phyloP scores from a whole-genome alignment of 2,113 vertebrate genomes.

The Xiphophorus couchianus region DNA sequence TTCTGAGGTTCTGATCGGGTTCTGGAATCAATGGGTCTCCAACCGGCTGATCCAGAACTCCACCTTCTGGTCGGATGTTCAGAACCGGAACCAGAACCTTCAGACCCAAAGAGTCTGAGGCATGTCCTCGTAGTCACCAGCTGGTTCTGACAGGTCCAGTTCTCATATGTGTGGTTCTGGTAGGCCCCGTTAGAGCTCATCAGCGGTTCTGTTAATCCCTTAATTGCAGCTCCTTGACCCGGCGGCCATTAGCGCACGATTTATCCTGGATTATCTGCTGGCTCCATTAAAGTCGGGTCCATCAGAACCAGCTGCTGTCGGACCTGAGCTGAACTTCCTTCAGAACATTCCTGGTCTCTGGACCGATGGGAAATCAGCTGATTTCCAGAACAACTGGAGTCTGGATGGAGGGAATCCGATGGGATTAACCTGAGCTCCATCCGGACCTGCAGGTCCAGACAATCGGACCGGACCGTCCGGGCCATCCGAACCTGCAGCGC shows the following conservation, averaged over 20 bases:
- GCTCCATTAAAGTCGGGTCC: background rate
- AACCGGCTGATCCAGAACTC: no score
- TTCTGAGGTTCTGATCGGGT: background rate
- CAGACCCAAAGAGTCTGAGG: background rate
- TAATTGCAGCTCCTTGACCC: slow-evolving; percentile 1
- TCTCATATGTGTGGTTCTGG: no score
- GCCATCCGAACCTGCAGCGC: no score
- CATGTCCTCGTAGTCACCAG: background rate
- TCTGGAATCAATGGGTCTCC: background rate
- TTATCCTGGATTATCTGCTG: slow-evolving; percentile 25
- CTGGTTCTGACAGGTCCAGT: background rate
- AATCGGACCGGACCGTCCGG: no score
- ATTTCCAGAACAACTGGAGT: no score
- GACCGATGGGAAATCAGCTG: no score
- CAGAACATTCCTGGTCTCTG: no score
- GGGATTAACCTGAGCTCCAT: no score
- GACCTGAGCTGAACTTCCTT: background rate
- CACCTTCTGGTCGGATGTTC: no score
- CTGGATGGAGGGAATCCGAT: no score
- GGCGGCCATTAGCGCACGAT: slow-evolving; percentile 4
- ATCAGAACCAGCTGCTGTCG: background rate
- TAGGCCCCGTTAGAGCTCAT: background rate
- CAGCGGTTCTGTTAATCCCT: slow-evolving; percentile 13
- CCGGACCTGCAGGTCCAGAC: no score
- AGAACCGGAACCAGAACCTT: background rate